Evolutionary conservation across 2,113 vertebrate species (phyloP).

Genomic region (Syrrhaptes paradoxus): DNA sequence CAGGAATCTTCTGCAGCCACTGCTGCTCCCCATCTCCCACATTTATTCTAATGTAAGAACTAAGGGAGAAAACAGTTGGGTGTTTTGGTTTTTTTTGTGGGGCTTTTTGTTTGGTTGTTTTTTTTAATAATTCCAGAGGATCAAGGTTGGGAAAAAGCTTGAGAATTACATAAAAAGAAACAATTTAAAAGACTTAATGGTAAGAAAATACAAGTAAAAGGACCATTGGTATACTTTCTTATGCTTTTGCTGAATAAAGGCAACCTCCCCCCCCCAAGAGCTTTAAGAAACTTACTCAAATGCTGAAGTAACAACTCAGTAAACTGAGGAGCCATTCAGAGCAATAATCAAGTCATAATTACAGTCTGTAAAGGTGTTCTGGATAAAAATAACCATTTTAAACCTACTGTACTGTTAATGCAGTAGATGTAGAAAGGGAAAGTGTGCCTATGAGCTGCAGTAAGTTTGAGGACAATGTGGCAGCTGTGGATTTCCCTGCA

Average conservation of each 20-base stretch:
- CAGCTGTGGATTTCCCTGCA: background rate
- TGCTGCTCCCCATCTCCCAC: background rate
- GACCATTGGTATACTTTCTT: background rate
- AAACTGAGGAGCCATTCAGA: background rate
- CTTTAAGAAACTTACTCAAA: background rate
- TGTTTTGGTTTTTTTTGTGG: too few relatives aligned
- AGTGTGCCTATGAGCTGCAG: background rate
- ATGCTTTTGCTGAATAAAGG: background rate
- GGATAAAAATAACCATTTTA: background rate
- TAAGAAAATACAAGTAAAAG: background rate
- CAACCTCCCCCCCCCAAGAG: background rate
- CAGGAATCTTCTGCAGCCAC: background rate
- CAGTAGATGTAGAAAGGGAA: background rate
- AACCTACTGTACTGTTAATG: background rate
- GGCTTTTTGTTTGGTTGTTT: too few relatives aligned
- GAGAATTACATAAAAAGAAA: background rate
- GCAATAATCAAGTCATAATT: background rate
- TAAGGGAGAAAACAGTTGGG: background rate
- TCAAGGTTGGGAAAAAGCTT: background rate
- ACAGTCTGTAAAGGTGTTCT: background rate
- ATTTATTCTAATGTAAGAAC: background rate
- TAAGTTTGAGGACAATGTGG: background rate
- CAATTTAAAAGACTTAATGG: background rate
- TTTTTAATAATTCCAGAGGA: background rate
- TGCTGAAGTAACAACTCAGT: background rate